Conservation (phyloP, 2,113 vertebrate species). For the Neogale vison region DNA sequence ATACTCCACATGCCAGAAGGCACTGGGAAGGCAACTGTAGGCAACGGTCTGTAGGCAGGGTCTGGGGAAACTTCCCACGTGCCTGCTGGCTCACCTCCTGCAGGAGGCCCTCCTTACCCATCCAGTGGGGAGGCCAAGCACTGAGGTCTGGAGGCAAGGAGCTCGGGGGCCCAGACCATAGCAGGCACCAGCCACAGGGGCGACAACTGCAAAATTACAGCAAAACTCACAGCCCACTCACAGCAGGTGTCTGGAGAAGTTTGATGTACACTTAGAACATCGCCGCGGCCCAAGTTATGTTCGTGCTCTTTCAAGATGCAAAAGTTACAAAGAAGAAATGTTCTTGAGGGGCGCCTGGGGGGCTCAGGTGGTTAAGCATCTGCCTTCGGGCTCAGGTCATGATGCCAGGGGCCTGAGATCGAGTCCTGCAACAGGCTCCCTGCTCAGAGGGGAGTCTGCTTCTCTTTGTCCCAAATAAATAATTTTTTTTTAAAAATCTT, state of each 20-base stretch:
- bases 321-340: neutral
- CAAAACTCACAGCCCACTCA: fast-evolving
- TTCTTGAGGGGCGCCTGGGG: neutral
- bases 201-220: fast-evolving
- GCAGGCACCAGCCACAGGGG: fast-evolving
- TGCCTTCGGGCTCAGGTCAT: neutral
- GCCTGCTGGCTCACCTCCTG: fast-evolving
- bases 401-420: neutral
- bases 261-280: fast-evolving
- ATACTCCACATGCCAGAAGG: neutral
- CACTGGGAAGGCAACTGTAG: neutral
- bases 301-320: neutral
- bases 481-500: neutral
- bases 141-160: neutral
- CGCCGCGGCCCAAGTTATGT: fast-evolving
- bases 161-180: fast-evolving
- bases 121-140: neutral
- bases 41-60: too few relatives aligned
- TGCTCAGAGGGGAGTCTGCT: neutral
- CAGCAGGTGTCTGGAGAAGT: neutral
- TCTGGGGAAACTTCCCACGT: neutral
- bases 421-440: neutral
- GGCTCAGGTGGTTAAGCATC: neutral
- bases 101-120: neutral
- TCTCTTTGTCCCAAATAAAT: neutral